These are phyloP conservation scores for Phalacrocorax carbo DNA, from an alignment of 2,113 vertebrate species.

Conservation along the genomic window DNA sequence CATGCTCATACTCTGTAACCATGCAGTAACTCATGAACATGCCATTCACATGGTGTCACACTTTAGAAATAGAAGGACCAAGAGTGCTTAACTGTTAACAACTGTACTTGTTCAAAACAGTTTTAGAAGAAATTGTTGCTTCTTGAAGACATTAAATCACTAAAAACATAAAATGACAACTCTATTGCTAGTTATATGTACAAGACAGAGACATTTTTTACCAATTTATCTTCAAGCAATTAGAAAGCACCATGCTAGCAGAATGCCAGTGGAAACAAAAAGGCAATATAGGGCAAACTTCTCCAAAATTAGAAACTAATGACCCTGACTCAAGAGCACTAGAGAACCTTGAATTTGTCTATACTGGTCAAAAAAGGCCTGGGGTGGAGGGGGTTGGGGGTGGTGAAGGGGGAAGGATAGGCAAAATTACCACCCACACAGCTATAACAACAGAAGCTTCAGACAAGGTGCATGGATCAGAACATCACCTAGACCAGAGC, in stretches of 20 bases:
- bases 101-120: neutral
- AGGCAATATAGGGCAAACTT: neutral
- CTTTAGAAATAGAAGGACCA: constrained; percentile 6
- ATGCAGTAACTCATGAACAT: constrained; percentile 33
- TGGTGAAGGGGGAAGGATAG: neutral
- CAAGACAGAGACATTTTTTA: neutral
- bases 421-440: neutral
- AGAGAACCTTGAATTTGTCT: neutral
- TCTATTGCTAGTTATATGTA: neutral
- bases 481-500: neutral
- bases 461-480: neutral
- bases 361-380: neutral
- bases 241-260: neutral
- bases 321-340: neutral
- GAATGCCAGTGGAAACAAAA: neutral
- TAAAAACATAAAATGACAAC: neutral
- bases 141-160: neutral
- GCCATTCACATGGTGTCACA: constrained; percentile 22
- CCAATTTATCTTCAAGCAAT: neutral
- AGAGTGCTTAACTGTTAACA: neutral
- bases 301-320: neutral
- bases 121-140: neutral
- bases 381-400: no score
- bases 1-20: neutral
- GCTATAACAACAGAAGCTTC: neutral